Conservation (phyloP, 2,888 invertebrate genomes). For the Pogonocherus hispidulus region DNA sequence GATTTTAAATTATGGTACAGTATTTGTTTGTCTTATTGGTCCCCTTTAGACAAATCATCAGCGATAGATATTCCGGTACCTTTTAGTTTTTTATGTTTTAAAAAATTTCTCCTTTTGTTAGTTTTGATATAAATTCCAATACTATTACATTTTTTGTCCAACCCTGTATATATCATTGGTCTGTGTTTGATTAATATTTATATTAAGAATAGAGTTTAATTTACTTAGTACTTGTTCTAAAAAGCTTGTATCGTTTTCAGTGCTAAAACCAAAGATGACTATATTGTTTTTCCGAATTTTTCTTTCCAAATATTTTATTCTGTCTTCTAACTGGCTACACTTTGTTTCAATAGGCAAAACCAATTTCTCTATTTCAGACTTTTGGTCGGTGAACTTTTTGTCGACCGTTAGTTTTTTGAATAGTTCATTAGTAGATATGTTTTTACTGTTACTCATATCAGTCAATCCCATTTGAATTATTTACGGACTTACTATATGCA, state of each 20-base stretch:
- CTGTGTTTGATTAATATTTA: background rate
- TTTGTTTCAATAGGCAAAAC: background rate
- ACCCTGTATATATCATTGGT: background rate
- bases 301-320: background rate
- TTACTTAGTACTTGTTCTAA: background rate
- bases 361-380: background rate
- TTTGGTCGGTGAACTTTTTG: background rate
- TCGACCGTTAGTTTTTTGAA: background rate
- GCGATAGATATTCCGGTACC: slow-evolving; percentile 17
- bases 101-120: background rate
- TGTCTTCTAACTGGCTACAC: background rate
- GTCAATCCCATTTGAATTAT: background rate
- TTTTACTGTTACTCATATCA: background rate
- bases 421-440: background rate
- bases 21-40: slow-evolving; percentile 18
- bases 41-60: slow-evolving; percentile 25
- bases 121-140: background rate
- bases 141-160: background rate
- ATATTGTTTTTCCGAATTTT: background rate
- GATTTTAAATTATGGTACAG: too few species aligned
- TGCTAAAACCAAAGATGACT: background rate
- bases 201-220: background rate
- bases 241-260: background rate
- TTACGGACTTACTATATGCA: too few species aligned
- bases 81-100: slow-evolving; percentile 18